Evolutionary conservation across 1,140 invertebrate genomes (phyloP), one percentile per base, ranked within the genome.

Genomic region (Hycleus phaleratus): DNA sequence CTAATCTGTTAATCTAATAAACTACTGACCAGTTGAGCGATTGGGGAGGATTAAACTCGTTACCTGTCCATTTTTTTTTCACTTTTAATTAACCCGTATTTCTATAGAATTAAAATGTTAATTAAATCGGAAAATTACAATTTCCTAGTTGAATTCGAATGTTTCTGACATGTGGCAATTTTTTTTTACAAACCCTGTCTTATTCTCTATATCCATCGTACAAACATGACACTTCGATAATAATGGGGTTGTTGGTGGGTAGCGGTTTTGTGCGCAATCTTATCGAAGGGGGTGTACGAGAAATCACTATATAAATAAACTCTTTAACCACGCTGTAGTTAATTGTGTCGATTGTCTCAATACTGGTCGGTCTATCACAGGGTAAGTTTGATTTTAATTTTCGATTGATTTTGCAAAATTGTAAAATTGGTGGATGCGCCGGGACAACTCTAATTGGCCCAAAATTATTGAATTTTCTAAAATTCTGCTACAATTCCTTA

Each of bases 171-270:
- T 56, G 51, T 60, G 46, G 18, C 18, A 18, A 18, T 32, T 32
- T 32, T 32, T 32, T 32, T 32, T 32, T 18, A 18, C 1, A 18
- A 18, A 18, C 18, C 18, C 18, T 32, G 32, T 32, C 4, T 32
- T 56, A 56, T 60, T 56, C 51, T 24, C 45, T 40, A 55, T 60
- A 56, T 26, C 49, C 18, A 18, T 18, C 18, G 18, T 60, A 38
- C 38, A 32, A 56, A 60, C 54, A 60, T 56, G 59, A 47, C 59
- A 51, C 38, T 42, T 32, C 45, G 58, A 52, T 55, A 60, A 52
- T 55, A 60, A 32, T 55, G 58, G 58, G 32, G 46, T 45, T 55
- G 53, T 47, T 45, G 54, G 52, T 52, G 46, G 54, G 52, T 52
- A 40, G 32, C 32, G 32, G 32, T 32, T 32, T 5, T 32, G 52